Conservation (phyloP, 2,888 invertebrate genomes). For the Sinopyrophorus schimmeli region DNA sequence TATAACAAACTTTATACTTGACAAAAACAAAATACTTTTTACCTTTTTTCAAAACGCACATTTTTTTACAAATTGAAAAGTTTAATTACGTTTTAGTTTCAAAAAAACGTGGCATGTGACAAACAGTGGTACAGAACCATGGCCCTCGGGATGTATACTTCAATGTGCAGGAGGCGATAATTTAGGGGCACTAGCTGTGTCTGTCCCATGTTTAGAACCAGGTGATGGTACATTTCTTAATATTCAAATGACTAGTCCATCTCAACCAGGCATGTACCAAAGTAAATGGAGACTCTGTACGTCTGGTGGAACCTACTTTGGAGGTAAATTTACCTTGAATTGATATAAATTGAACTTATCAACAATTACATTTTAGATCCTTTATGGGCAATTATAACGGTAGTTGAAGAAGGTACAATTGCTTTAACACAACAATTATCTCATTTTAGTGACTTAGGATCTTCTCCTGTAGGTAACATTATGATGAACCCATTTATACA, state of each 20-base stretch:
- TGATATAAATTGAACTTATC: conserved; percentile 1
- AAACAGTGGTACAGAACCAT: conserved; percentile 83
- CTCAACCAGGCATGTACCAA: conserved; percentile 72
- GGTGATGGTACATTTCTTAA: conserved; percentile 76
- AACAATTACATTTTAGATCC: conserved; percentile 62
- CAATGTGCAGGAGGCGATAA: conserved; percentile 72
- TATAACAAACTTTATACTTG: too few species aligned
- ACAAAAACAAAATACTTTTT: too few species aligned
- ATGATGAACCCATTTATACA: conserved; percentile 38
- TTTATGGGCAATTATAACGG: conserved; percentile 79
- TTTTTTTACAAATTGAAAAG: too few species aligned
- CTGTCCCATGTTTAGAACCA: conserved; percentile 73
- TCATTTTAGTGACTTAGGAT: conserved; percentile 60
- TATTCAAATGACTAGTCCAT: conserved; percentile 80
- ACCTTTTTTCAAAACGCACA: too few species aligned
- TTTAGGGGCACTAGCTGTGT: conserved; percentile 63
- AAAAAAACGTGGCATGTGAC: conserved; percentile 86
- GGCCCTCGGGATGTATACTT: conserved; percentile 85
- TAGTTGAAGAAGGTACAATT: conserved; percentile 79
- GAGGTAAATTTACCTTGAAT: conserved; percentile 64
- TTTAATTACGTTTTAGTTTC: conserved; percentile 60
- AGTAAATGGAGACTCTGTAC: conserved; percentile 91
- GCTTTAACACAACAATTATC: conserved; percentile 79
- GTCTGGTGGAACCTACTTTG: conserved; percentile 86
- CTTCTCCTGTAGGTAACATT: conserved; percentile 39